Percentiles rank a stretch among this genome's conserved stretches.
Evolutionary conservation across 2,888 invertebrate species (phyloP).

Genomic region (Ormyrus pomaceus): DNA sequence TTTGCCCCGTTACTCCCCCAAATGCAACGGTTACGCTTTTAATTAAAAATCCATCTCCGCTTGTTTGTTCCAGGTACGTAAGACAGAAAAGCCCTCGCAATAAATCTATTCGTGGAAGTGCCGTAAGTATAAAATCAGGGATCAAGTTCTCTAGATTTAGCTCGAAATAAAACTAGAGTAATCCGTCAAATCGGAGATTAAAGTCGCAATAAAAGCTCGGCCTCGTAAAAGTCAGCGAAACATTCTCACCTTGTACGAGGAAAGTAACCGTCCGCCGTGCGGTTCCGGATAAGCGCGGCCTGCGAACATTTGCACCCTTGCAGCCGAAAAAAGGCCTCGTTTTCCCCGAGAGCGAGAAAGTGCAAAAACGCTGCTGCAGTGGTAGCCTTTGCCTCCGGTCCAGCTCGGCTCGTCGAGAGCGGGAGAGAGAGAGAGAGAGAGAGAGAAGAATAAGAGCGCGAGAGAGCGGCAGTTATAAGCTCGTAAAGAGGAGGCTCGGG

Average conservation of each 20-base stretch:
- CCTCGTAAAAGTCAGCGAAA: background rate
- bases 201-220: background rate
- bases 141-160: background rate
- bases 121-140: background rate
- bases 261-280: background rate
- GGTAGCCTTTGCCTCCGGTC: too few relatives aligned
- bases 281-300: background rate
- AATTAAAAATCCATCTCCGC: background rate
- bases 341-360: too few relatives aligned
- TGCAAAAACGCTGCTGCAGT: too few relatives aligned
- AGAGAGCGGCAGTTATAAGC: constrained; percentile 40
- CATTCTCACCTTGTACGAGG: constrained; percentile 20
- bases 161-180: background rate
- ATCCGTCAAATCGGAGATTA: background rate
- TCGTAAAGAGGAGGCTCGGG: constrained; percentile 44
- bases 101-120: too few relatives aligned
- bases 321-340: too few relatives aligned
- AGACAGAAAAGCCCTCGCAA: background rate
- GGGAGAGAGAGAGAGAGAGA: background rate
- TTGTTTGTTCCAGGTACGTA: constrained; percentile 49
- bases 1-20: constrained; percentile 5
- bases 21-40: too few relatives aligned
- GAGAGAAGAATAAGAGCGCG: background rate
- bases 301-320: background rate
- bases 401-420: too few relatives aligned